These are phyloP conservation scores for Tortricodes alternella DNA, from an alignment of 2,888 invertebrate species.

Conservation along the genomic window DNA sequence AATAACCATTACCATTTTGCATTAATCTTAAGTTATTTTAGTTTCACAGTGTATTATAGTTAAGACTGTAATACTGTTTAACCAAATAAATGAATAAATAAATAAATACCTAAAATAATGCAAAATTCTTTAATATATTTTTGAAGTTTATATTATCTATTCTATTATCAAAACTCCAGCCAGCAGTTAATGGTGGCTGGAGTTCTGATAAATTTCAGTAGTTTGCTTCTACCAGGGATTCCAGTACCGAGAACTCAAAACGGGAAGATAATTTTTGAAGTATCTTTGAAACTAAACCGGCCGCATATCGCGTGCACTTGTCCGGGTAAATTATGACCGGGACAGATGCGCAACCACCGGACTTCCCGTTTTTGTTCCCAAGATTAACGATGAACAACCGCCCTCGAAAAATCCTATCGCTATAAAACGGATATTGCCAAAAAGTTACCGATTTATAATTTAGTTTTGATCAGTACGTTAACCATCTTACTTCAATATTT, in stretches of 20 bases:
- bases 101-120: too few relatives aligned
- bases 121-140: too few relatives aligned
- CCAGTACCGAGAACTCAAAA: not conserved
- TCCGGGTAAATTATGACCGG: conserved; percentile 68
- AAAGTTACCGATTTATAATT: conserved; percentile 73
- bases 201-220: conserved; percentile 20
- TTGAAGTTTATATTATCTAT: too few relatives aligned
- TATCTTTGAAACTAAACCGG: conserved; percentile 37
- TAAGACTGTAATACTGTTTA: too few relatives aligned
- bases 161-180: too few relatives aligned
- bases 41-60: too few relatives aligned
- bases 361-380: conserved; percentile 79
- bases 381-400: conserved; percentile 80
- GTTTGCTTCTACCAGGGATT: conserved; percentile 18
- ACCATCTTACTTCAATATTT: conserved; percentile 42
- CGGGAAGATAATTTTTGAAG: conserved; percentile 29
- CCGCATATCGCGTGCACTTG: conserved; percentile 74
- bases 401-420: conserved; percentile 77
- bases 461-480: conserved; percentile 66
- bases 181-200: conserved; percentile 8
- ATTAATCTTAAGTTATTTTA: too few relatives aligned
- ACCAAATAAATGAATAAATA: too few relatives aligned
- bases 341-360: conserved; percentile 63
- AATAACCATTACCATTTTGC: too few relatives aligned
- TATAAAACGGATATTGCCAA: conserved; percentile 73